phyloP scores from a whole-genome alignment of 1,140 invertebrate species.

The Sarcophaga peregrina region DNA sequence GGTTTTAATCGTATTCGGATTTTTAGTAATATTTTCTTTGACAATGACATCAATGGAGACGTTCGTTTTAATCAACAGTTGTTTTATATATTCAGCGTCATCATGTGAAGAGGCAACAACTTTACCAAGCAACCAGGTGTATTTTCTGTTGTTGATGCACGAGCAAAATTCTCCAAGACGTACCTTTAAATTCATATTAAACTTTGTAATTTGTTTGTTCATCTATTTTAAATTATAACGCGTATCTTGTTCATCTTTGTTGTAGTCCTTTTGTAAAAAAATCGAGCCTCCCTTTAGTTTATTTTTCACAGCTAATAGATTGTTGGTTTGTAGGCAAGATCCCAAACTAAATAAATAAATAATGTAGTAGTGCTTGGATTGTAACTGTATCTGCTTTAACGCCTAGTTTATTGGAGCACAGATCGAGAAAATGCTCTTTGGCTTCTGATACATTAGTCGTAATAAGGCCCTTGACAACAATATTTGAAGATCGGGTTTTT shows the following conservation, averaged over 20 bases:
- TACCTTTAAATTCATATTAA: background rate
- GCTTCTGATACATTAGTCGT: background rate
- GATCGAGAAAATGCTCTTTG: background rate
- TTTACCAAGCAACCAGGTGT: background rate
- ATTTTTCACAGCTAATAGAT: background rate
- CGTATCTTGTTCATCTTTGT: background rate
- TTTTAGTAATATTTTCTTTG: background rate
- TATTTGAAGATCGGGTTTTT: background rate
- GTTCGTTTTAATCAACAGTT: too few relatives aligned
- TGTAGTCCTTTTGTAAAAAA: conserved; percentile 1
- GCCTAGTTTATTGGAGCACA: background rate
- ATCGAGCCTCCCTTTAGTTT: background rate
- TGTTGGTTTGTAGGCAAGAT: background rate
- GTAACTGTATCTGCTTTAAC: background rate
- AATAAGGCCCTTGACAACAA: background rate
- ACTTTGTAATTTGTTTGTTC: background rate
- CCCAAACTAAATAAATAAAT: background rate
- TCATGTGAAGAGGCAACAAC: background rate
- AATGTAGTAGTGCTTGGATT: background rate
- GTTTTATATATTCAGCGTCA: background rate
- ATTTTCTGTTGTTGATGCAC: background rate
- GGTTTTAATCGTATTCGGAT: background rate
- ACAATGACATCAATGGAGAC: background rate
- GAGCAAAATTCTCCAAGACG: background rate
- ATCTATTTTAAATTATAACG: background rate